Percentiles rank a stretch among this genome's conserved stretches.
Evolutionary conservation across 2,888 invertebrate species (phyloP).

Genomic region (Ditula angustiorana): DNA sequence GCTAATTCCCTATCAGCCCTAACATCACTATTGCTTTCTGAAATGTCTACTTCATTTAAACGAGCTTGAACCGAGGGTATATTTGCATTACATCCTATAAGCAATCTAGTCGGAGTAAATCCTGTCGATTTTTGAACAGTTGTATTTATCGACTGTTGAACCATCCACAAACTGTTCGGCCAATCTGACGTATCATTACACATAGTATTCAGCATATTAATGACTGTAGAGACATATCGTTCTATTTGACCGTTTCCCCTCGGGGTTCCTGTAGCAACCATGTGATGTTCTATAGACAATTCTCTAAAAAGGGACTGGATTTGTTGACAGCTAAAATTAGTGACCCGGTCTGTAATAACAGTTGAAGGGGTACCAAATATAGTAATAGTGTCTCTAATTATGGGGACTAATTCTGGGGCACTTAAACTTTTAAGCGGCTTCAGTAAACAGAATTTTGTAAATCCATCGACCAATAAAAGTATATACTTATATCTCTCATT

Average conservation of each 20-base stretch:
- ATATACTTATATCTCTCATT: slow-evolving; percentile 47
- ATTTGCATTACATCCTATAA: neutral
- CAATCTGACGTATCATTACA: slow-evolving; percentile 41
- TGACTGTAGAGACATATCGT: slow-evolving; percentile 40
- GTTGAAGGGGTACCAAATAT: neutral
- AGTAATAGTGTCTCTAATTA: slow-evolving; percentile 27
- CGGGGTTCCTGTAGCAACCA: neutral
- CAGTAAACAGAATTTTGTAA: slow-evolving; percentile 52
- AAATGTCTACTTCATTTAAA: neutral
- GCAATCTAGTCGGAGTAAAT: neutral
- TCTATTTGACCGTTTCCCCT: slow-evolving; percentile 41
- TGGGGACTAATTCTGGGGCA: slow-evolving; percentile 41
- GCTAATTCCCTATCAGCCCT: neutral
- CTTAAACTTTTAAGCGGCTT: slow-evolving; percentile 47
- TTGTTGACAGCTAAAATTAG: neutral
- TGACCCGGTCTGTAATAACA: neutral
- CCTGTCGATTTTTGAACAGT: neutral
- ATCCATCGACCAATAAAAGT: slow-evolving; percentile 48
- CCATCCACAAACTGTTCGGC: slow-evolving; percentile 43
- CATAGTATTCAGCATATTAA: slow-evolving; percentile 39
- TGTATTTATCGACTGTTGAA: slow-evolving; percentile 18
- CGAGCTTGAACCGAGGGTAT: neutral
- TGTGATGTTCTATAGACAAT: neutral
- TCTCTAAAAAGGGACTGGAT: neutral
- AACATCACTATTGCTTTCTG: neutral